Conservation (phyloP, 1,140 invertebrate species). For the Holcopasites calliopsidis region DNA sequence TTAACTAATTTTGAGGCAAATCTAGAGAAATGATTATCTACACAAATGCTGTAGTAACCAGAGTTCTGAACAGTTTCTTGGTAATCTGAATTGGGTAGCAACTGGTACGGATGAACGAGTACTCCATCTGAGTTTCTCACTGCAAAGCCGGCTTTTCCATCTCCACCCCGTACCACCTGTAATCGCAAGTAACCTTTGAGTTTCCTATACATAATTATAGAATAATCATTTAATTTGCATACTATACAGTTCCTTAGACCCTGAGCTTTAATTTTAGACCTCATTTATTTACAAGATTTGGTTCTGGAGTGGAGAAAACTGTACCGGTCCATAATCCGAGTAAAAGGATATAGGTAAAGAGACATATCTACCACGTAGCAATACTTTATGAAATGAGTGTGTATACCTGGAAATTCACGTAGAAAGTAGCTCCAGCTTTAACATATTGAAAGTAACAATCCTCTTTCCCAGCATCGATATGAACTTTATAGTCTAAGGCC, state of each 20-base stretch:
- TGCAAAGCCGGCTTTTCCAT: slow-evolving; percentile 95
- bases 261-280: no score
- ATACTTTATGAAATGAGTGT: not conserved
- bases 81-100: slow-evolving; percentile 92
- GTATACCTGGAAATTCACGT: slow-evolving; percentile 94
- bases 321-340: not conserved
- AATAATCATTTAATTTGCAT: not conserved
- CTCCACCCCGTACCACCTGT: slow-evolving; percentile 92
- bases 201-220: not conserved
- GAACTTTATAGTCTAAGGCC: slow-evolving; percentile 96
- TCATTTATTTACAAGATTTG: no score
- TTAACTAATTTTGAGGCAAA: slow-evolving; percentile 96
- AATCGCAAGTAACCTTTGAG: not conserved
- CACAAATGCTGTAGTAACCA: slow-evolving; percentile 95
- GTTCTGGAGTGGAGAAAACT: no score
- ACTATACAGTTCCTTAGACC: no score
- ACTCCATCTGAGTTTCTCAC: slow-evolving; percentile 91
- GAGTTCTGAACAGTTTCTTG: slow-evolving; percentile 89
- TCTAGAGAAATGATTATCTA: slow-evolving; percentile 96
- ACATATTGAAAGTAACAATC: slow-evolving; percentile 97
- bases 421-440: slow-evolving; percentile 94
- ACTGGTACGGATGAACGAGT: slow-evolving; percentile 94
- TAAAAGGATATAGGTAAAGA: not conserved
- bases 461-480: slow-evolving; percentile 95
- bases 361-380: no score